Base-by-base conservation (phyloP, 2,113 vertebrate genomes). In the Pholis gunnellus region DNA sequence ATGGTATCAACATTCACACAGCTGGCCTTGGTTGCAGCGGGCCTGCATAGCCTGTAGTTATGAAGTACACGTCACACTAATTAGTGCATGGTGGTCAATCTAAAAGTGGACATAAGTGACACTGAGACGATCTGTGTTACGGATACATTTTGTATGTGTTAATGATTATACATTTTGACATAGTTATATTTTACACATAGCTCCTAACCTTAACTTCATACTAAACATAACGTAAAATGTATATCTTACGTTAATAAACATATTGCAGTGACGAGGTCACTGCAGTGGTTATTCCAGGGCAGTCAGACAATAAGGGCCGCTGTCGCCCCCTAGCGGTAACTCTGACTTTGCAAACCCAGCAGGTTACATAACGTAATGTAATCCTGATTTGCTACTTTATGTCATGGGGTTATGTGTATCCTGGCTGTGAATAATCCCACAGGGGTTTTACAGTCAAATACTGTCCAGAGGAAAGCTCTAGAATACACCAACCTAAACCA, bases 281-380 rank as follows among this genome's bases (percentile, higher is more conserved):
- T 11, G 4, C 34, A 25, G 9, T 6, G 6, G 17, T 52, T 52
- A 5, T 22, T 52, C 18, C 36, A 13, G 34, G 48, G 17, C 34
- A 17, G 46, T 40, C 13, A 44, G 5, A 4, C 11, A 48, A 4
- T 9, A 5, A 1, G 31, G n/a, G 2, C 8, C 36, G 9, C 5
- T 81, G 75, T 76, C 88, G 46, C 86, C 85, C 75, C 59, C 88
- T n/a, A 9, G 60, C 75, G 93, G 80, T 11, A 3, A 42, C 2
- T 29, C 6, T 2, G 25, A 42, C 6, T 46, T 10, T 5, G 10
- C 5, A 36, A 59, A 70, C 44, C 29, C 67, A 54, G 13, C 8
- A 34, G 81, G 74, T 93, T 94, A 88, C 79, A 70, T 93, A 91
- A 94, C 70, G 46, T 25, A 71, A 8, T 10, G 44, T 83, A 82